These are phyloP conservation scores for Poecile montanus DNA, from an alignment of 2,797 vertebrate species.

Conservation along the genomic window DNA sequence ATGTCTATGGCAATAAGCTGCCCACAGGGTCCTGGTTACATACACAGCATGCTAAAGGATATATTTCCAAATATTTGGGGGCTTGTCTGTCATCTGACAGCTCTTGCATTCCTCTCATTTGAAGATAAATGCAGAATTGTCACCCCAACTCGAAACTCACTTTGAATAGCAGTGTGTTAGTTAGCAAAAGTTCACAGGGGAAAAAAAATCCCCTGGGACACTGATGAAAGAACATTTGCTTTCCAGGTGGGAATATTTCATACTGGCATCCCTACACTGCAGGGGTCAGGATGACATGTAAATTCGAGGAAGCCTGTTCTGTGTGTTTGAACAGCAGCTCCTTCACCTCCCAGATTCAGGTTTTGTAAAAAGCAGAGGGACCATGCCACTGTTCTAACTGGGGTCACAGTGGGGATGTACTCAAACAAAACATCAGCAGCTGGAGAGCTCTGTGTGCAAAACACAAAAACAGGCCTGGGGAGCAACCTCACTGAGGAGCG, in stretches of 20 bases:
- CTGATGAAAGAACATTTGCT: neutral
- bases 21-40: neutral
- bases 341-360: neutral
- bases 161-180: neutral
- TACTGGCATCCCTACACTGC: neutral
- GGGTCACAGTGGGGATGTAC: neutral
- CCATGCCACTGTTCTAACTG: neutral
- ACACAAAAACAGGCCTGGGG: neutral
- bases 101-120: neutral
- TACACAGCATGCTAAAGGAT: neutral
- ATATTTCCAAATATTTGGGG: neutral
- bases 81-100: neutral
- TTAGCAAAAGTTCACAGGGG: neutral
- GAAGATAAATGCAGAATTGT: neutral
- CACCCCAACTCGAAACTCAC: neutral
- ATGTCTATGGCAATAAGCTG: neutral
- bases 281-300: fast-evolving
- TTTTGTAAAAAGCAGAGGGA: neutral
- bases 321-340: neutral
- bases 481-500: neutral
- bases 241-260: neutral
- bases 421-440: neutral
- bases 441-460: neutral
- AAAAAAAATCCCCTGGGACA: neutral
- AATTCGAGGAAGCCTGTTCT: neutral